Conservation (phyloP, 2,113 vertebrate genomes). For the Nesoenas mayeri region DNA sequence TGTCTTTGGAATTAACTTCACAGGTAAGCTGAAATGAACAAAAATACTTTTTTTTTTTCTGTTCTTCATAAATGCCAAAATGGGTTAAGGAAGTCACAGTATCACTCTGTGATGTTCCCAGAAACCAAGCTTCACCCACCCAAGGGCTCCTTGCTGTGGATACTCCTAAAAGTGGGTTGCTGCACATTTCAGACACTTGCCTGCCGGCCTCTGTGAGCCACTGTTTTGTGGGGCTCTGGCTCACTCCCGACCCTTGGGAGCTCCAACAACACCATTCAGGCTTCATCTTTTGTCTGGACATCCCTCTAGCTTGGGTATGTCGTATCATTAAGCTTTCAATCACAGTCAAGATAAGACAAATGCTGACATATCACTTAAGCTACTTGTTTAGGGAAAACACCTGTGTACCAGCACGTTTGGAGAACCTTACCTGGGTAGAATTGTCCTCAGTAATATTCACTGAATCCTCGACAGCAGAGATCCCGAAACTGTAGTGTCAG, state of each 20-base stretch:
- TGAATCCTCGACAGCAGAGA: neutral
- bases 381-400: neutral
- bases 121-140: neutral
- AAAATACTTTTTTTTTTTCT: neutral
- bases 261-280: neutral
- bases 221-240: neutral
- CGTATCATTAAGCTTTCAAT: neutral
- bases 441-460: neutral
- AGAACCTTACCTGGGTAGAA: neutral
- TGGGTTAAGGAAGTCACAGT: neutral
- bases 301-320: neutral
- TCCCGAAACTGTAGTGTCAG: neutral
- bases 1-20: neutral
- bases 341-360: neutral
- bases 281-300: neutral
- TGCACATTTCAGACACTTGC: neutral
- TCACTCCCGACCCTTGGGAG: neutral
- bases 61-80: neutral
- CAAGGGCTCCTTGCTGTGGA: rapidly evolving
- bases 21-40: neutral
- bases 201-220: neutral
- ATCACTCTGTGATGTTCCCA: neutral
- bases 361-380: neutral
- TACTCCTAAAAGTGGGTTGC: neutral
- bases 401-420: neutral